A percentile compares a stretch with the other conserved stretches of the same genome.
Evolutionary conservation across 2,888 invertebrate species (phyloP).

Genomic region (Dugesia japonica): DNA sequence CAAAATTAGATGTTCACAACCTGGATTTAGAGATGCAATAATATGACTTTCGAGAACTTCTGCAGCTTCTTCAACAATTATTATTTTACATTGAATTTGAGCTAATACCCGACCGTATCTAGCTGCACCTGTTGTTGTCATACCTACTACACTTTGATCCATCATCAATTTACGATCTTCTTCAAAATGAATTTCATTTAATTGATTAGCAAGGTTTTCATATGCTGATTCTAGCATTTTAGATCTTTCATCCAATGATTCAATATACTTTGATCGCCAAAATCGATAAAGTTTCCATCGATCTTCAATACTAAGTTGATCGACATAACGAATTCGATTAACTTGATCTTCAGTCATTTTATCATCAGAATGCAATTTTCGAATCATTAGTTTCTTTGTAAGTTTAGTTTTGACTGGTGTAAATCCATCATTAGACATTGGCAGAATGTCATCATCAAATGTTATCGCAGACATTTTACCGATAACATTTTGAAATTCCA

Average conservation of each 20-base stretch:
- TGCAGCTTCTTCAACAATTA: slow-evolving; percentile 68
- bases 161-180: slow-evolving; percentile 37
- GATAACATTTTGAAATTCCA: background rate
- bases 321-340: slow-evolving; percentile 37
- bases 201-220: background rate
- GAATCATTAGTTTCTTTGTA: background rate
- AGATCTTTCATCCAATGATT: background rate
- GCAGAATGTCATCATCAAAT: background rate
- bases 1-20: slow-evolving; percentile 59
- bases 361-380: slow-evolving; percentile 34
- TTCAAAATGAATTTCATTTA: slow-evolving; percentile 8
- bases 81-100: slow-evolving; percentile 43
- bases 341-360: slow-evolving; percentile 38
- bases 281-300: slow-evolving; percentile 49
- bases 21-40: slow-evolving; percentile 59
- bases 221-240: slow-evolving; percentile 34
- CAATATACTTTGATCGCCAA: slow-evolving; percentile 40
- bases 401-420: background rate
- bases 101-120: slow-evolving; percentile 40
- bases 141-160: slow-evolving; percentile 41
- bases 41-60: slow-evolving; percentile 71
- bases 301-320: slow-evolving; percentile 39
- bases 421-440: background rate
- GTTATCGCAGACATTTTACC: background rate
- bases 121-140: slow-evolving; percentile 45